phyloP scores from a whole-genome alignment of 2,797 vertebrate genomes.

The Notolabrus celidotus region DNA sequence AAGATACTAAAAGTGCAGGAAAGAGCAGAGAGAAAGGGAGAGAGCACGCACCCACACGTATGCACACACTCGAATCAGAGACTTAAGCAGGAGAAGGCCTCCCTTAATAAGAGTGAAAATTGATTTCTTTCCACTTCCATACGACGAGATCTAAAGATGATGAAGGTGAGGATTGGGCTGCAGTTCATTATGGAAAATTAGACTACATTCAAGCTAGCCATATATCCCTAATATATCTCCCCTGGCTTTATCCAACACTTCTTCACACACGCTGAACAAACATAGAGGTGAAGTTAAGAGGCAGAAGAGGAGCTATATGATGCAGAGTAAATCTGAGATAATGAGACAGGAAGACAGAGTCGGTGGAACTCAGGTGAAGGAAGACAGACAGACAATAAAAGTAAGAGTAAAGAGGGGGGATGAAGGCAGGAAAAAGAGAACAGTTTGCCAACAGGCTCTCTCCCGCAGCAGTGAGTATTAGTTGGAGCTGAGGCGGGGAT shows the following conservation, averaged over 20 bases:
- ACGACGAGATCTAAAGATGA: slow-evolving; percentile 84
- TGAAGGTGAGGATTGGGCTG: slow-evolving; percentile 80
- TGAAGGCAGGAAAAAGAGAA: slow-evolving; percentile 45
- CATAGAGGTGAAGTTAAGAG: slow-evolving; percentile 59
- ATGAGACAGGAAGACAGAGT: slow-evolving; percentile 56
- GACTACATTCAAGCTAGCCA: slow-evolving; percentile 64
- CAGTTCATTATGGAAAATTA: slow-evolving; percentile 82
- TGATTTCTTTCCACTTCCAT: slow-evolving; percentile 83
- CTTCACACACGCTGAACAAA: slow-evolving; percentile 77
- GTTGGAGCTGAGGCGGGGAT: slow-evolving; percentile 64
- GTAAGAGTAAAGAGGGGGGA: slow-evolving; percentile 31
- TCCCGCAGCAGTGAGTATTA: slow-evolving; percentile 63
- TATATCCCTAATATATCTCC: slow-evolving; percentile 74
- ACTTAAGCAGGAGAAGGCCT: slow-evolving; percentile 78
- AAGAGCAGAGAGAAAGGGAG: slow-evolving; percentile 41
- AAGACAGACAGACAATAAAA: slow-evolving; percentile 59
- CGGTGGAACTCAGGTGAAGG: slow-evolving; percentile 24
- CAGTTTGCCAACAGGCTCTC: slow-evolving; percentile 65
- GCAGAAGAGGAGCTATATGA: slow-evolving; percentile 30
- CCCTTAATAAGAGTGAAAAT: slow-evolving; percentile 83
- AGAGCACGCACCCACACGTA: slow-evolving; percentile 42
- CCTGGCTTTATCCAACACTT: slow-evolving; percentile 69
- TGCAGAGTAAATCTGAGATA: slow-evolving; percentile 60
- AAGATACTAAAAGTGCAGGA: slow-evolving; percentile 58
- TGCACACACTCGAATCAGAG: slow-evolving; percentile 71